A percentile compares a stretch with the other conserved stretches of the same genome.
Evolutionary conservation across 2,797 vertebrate genomes (phyloP).

Genomic region (Somateria mollissima): DNA sequence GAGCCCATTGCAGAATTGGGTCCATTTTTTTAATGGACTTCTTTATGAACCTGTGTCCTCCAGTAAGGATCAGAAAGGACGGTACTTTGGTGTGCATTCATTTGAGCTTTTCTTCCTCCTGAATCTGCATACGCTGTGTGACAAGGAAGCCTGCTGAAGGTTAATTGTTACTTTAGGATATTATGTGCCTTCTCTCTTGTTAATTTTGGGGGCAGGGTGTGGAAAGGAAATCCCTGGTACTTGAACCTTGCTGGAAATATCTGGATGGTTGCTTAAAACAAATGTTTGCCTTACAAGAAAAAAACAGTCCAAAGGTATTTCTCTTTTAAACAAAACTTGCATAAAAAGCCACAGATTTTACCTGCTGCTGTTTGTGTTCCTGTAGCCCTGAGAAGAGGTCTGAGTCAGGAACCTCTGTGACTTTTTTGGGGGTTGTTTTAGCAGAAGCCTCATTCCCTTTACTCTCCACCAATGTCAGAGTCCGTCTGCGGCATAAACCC

Average conservation of each 20-base stretch:
- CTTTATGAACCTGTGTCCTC: conserved; percentile 13
- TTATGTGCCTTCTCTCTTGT: conserved; percentile 26
- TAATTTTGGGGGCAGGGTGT: conserved; percentile 7
- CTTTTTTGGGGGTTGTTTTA: not conserved
- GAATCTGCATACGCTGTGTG: conserved; percentile 19
- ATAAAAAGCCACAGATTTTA: not conserved
- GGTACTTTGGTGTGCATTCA: not conserved
- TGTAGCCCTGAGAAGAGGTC: not conserved
- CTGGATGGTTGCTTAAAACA: not conserved
- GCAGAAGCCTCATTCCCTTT: not conserved
- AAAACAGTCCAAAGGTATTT: not conserved
- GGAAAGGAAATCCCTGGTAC: conserved; percentile 6
- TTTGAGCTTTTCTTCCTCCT: conserved; percentile 9
- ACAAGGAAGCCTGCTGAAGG: conserved; percentile 46
- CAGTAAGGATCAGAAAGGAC: not conserved
- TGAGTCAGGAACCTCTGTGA: not conserved
- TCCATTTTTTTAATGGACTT: not conserved
- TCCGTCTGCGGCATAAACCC: not conserved
- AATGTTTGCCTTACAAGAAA: conserved; percentile 1
- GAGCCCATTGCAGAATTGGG: not conserved
- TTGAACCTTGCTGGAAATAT: conserved; percentile 16
- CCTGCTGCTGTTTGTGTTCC: not conserved
- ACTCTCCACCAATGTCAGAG: not conserved
- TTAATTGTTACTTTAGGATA: conserved; percentile 64
- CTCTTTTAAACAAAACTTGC: not conserved